These are phyloP conservation scores for Nannospalax galili DNA, from an alignment of 2,113 vertebrate genomes.

Conservation along the genomic window DNA sequence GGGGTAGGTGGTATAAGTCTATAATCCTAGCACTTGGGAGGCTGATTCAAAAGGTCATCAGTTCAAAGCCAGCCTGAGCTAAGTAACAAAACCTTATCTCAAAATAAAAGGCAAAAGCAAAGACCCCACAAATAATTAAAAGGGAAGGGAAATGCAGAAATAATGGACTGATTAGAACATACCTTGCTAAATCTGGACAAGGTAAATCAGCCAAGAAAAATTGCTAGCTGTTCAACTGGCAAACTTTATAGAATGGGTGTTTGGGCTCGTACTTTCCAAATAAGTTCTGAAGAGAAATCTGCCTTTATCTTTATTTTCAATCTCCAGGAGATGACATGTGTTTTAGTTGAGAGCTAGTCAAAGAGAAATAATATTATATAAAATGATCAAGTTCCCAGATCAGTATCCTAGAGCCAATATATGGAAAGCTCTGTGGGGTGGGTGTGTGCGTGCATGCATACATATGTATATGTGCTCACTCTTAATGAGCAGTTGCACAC, in stretches of 20 bases:
- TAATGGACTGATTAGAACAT: not conserved
- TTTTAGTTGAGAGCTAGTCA: constrained; percentile 55
- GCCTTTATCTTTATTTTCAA: constrained; percentile 71
- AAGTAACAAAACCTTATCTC: not conserved
- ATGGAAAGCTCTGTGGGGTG: not conserved
- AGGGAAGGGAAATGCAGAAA: not conserved
- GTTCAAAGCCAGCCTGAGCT: not conserved
- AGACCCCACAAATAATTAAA: not conserved
- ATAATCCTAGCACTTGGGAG: not conserved
- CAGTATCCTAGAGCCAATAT: not conserved
- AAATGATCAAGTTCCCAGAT: not conserved
- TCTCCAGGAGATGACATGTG: constrained; percentile 71
- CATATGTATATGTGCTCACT: too few species aligned
- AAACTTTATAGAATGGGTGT: not conserved
- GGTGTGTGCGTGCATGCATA: not conserved
- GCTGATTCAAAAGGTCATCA: not conserved
- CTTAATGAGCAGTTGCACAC: too few species aligned
- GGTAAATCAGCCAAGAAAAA: not conserved
- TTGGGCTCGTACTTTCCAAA: not conserved
- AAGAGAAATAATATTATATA: not conserved
- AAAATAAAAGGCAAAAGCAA: not conserved
- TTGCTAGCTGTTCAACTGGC: not conserved
- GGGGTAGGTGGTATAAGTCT: not conserved
- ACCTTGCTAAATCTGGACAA: not conserved
- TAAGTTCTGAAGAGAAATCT: constrained; percentile 73